Evolutionary conservation across 1,140 invertebrate genomes (phyloP).

Genomic region (Neodiprion fabricii): DNA sequence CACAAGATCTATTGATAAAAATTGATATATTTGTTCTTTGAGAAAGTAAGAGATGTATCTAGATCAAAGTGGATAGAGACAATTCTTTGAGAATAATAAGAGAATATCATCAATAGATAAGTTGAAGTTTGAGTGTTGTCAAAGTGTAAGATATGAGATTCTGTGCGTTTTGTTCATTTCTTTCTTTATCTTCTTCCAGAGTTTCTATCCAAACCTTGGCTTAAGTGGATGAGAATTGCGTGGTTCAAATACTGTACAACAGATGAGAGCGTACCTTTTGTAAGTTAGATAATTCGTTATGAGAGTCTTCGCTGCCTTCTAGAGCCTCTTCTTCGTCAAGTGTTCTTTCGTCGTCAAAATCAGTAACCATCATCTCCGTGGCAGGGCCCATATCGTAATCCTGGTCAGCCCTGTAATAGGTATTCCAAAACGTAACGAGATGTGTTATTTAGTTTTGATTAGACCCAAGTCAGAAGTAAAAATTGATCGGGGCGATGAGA

Average conservation of each 20-base stretch:
- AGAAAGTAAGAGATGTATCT: no score
- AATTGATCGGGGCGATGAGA: slow-evolving; percentile 14
- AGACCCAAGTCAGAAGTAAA: not conserved
- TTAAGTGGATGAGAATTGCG: no score
- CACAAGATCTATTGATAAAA: no score
- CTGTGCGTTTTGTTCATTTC: not conserved
- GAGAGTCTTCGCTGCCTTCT: slow-evolving; percentile 84
- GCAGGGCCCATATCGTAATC: slow-evolving; percentile 74
- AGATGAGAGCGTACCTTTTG: slow-evolving; percentile 70
- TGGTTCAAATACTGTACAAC: no score
- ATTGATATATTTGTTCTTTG: no score
- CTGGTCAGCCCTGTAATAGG: slow-evolving; percentile 50
- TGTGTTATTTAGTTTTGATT: not conserved
- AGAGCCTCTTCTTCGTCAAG: slow-evolving; percentile 95
- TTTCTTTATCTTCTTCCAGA: slow-evolving; percentile 12
- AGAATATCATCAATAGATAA: no score
- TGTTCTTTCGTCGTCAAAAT: slow-evolving; percentile 96
- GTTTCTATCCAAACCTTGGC: not conserved
- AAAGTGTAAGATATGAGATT: slow-evolving; percentile 8
- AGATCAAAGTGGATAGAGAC: no score
- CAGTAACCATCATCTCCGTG: slow-evolving; percentile 93
- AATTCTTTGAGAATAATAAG: no score
- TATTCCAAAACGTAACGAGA: slow-evolving; percentile 21
- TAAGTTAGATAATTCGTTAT: slow-evolving; percentile 87
- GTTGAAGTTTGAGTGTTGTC: slow-evolving; percentile 6